Evolutionary conservation across 2,797 vertebrate genomes (phyloP), one percentile per base, ranked within the genome.

Genomic region (Microchirus variegatus): DNA sequence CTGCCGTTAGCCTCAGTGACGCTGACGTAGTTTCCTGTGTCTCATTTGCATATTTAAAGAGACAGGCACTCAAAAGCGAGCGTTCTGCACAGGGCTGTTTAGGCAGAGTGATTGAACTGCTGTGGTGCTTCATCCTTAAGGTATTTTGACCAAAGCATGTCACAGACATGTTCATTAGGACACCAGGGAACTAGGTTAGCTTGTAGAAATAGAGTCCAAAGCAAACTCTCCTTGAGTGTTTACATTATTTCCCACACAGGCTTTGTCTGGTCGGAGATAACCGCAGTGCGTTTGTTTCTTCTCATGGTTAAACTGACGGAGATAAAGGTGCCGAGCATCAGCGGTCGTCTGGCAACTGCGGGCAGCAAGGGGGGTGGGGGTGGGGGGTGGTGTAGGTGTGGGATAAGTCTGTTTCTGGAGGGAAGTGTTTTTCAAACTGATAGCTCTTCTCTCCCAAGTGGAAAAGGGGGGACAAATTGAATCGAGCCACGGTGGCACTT

Each of bases 401-500:
- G 85, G 75, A 88, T 70, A 69, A 57, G 72, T 63, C 50, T 78
- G 81, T 84, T 82, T 81, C 79, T 64, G 66, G 64, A 81, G 58
- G 84, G 75, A 89, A 84, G 85, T 82, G 81, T 89, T 91, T 89
- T 88, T 61, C n/a, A 50, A 63, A 47, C 79, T 47, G 86, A 90
- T 84, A 88, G 70, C 55, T 22, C 43, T 44, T 57, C 45, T 43
- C 45, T 81, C 71, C 67, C 26, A 57, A 57, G 52, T 49, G 76
- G 76, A 84, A 89, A 88, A 84, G 45, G 42, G 63, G 78, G 53
- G 46, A 54, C 67, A 82, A 80, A 85, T 70, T 78, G 44, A 80
- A 86, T 87, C 85, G 86, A 88, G 89, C 90, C 87, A 31, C 0
- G n/a, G 75, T 70, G 82, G 83, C 79, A 86, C 78, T 86, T 88